Conservation (phyloP, 2,888 invertebrate species). For the Trissolcus japonicus region DNA sequence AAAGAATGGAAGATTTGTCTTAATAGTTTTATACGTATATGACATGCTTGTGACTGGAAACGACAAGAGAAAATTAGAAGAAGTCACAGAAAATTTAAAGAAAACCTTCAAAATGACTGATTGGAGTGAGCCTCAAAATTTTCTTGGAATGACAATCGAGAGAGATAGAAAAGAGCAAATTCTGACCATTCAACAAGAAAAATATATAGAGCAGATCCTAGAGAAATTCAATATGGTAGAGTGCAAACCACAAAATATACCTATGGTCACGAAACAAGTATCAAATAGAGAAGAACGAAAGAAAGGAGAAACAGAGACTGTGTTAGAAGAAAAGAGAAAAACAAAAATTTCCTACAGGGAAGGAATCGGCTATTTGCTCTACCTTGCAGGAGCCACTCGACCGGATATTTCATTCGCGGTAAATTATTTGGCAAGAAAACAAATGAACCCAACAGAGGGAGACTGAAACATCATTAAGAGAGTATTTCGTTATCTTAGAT, state of each 20-base stretch:
- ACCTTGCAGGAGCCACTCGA: no score
- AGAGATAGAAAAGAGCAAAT: not conserved
- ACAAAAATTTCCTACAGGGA: not conserved
- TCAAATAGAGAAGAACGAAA: not conserved
- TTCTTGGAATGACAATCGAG: no score
- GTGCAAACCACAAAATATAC: conserved; percentile 9
- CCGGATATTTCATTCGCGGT: no score
- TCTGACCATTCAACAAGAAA: not conserved
- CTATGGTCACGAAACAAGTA: conserved; percentile 7
- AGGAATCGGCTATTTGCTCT: no score
- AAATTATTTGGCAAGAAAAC: no score
- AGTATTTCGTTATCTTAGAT: not conserved
- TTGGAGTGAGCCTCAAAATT: no score
- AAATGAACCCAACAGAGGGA: not conserved
- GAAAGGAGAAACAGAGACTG: not conserved
- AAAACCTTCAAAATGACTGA: no score
- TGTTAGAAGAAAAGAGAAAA: no score
- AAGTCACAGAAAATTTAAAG: not conserved
- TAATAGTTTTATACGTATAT: no score
- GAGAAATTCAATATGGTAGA: conserved; percentile 2
- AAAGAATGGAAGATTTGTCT: not conserved
- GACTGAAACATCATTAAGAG: not conserved
- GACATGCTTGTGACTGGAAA: no score
- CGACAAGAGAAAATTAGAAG: not conserved
- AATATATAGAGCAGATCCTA: conserved; percentile 1